Base-by-base conservation (phyloP, 2,888 invertebrate genomes). In the Hypolimnas misippus region DNA sequence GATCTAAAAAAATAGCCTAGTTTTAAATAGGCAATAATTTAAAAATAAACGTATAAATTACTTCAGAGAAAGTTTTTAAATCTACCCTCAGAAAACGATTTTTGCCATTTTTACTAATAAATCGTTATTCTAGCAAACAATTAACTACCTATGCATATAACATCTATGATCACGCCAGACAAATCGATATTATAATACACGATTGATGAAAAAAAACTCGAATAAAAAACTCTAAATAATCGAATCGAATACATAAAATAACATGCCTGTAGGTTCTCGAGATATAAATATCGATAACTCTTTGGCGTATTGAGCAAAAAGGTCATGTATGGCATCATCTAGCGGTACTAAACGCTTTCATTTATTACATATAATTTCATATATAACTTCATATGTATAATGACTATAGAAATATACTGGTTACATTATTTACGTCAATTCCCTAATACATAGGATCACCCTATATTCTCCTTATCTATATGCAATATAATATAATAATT, bases 301-400 rank as follows among this genome's bases (percentile, higher is more conserved):
- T 91, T 91, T 91, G 91, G 91, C 88, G 84, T 81, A 77, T 91
- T 91, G 91, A 91, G 91, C 91, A 91, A 91, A 87, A 80, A 74
- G 63, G 73, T 71, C 16, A n/a, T 49, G 49, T 74, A 76, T 77
- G 63, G 63, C 70, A 64, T 46, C 46, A 46, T 72, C 87, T 88
- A 88, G 86, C 87, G 82, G 77, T 76, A 85, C 84, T 87, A 85
- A 77, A 76, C 74, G 78, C 79, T 77, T 78, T 75, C 68, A 70
- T 75, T 70, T 72, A 73, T 72, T 69, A 64, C 60, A 74, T 74
- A 57, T 63, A 65, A 56, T 54, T 52, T 50, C 57, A 58, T 66
- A 73, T 58, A 66, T 69, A 60, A 69, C 66, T 66, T 56, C 58
- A 65, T 59, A 62, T 65, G 67, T 65, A 73, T 66, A 70, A 73